Percentiles rank a stretch among this genome's conserved stretches.
These are phyloP conservation scores for Lycaon pictus DNA, from an alignment of 2,113 vertebrate genomes.

Conservation along the genomic window DNA sequence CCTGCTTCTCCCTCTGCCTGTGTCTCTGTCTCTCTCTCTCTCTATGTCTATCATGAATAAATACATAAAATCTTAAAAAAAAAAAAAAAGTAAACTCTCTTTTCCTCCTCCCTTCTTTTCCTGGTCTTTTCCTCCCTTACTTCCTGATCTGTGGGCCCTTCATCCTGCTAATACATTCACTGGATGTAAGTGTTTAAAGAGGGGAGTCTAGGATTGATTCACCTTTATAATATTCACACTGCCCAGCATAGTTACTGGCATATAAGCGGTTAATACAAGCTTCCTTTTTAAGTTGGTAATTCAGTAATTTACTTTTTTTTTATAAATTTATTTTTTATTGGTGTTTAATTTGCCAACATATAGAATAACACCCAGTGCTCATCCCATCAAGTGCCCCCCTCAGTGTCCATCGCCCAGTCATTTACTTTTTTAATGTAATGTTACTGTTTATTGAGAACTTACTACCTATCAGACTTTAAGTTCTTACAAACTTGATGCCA, in stretches of 20 bases:
- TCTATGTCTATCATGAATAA: too few relatives aligned
- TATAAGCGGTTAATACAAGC: not conserved
- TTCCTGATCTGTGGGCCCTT: not conserved
- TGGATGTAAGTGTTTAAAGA: not conserved
- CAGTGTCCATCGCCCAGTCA: too few relatives aligned
- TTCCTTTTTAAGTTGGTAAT: not conserved
- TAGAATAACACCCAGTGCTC: too few relatives aligned
- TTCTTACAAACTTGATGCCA: not conserved
- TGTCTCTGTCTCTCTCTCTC: too few relatives aligned
- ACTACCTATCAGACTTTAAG: not conserved
- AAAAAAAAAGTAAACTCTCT: not conserved
- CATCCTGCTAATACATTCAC: not conserved
- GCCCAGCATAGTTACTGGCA: not conserved
- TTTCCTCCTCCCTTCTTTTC: rapidly evolving
- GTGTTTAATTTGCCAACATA: too few relatives aligned
- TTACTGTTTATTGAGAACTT: not conserved
- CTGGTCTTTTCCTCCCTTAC: not conserved
- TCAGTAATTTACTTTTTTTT: not conserved
- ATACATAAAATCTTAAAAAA: too few relatives aligned
- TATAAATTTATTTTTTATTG: not conserved
- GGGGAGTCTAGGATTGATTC: not conserved
- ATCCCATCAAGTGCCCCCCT: too few relatives aligned
- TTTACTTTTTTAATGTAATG: not conserved
- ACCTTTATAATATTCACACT: not conserved
- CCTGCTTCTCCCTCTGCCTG: too few relatives aligned